Conservation (phyloP, 2,888 invertebrate species). For the Tachina lurida region DNA sequence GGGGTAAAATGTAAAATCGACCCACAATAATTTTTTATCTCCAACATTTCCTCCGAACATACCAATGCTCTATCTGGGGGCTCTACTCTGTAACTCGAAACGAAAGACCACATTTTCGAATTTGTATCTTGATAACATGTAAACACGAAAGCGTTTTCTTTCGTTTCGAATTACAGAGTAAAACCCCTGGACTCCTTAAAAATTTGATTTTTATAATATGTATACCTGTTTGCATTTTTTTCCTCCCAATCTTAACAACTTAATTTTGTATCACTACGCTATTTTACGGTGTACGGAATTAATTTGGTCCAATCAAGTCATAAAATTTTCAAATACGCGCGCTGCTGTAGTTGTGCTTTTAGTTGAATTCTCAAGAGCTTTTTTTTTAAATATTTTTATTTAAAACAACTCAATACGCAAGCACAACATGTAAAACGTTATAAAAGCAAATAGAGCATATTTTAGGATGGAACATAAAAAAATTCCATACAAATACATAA, state of each 20-base stretch:
- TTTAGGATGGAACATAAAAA: conserved; percentile 62
- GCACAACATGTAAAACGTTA: conserved; percentile 31
- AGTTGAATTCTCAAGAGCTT: conserved; percentile 5
- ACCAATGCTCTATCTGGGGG: too few relatives aligned
- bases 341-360: conserved; percentile 1
- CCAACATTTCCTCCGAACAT: too few relatives aligned
- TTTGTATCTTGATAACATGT: too few relatives aligned
- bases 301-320: conserved; percentile 27
- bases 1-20: too few relatives aligned
- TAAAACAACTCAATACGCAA: neutral
- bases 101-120: too few relatives aligned
- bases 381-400: neutral
- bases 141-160: too few relatives aligned
- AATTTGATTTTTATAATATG: too few relatives aligned
- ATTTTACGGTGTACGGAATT: conserved; percentile 36
- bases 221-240: conserved; percentile 16
- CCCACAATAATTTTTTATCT: too few relatives aligned
- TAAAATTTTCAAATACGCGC: conserved; percentile 6
- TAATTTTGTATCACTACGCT: conserved; percentile 45
- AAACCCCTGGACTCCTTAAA: too few relatives aligned
- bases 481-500: conserved; percentile 24
- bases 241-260: conserved; percentile 43
- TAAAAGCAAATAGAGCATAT: conserved; percentile 70
- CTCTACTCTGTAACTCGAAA: too few relatives aligned
- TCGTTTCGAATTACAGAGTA: too few relatives aligned